Percentiles rank a stretch among this genome's conserved stretches.
Evolutionary conservation across 2,113 vertebrate genomes (phyloP).

Genomic region (Hystrix cristata): DNA sequence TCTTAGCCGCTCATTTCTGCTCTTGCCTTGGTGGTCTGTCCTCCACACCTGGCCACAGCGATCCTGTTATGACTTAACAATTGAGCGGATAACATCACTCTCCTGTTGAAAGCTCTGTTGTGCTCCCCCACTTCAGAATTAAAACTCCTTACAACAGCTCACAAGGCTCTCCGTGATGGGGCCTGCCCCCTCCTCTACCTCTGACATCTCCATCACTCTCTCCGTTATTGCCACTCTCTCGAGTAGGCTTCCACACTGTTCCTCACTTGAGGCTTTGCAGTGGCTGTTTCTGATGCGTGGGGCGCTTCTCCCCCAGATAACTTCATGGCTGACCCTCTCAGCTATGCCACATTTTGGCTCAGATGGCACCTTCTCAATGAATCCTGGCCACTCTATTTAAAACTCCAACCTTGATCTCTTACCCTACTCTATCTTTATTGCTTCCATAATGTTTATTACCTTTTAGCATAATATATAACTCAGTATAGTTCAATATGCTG

Average conservation of each 20-base stretch:
- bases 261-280: neutral
- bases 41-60: neutral
- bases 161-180: neutral
- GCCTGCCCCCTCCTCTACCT: neutral
- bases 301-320: neutral
- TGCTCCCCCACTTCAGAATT: neutral
- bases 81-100: neutral
- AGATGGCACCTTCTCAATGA: neutral
- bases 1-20: neutral
- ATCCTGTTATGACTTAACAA: neutral
- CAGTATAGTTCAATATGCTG: neutral
- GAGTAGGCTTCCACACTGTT: neutral
- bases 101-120: neutral
- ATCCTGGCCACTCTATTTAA: neutral
- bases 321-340: neutral
- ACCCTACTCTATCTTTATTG: neutral
- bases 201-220: neutral
- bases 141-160: neutral
- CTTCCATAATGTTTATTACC: neutral
- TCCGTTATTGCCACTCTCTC: neutral
- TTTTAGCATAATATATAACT: neutral
- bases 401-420: neutral
- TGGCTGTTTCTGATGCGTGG: neutral
- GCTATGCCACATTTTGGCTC: neutral
- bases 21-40: neutral